Conservation (phyloP, 2,113 vertebrate genomes). For the Todiramphus chloris region DNA sequence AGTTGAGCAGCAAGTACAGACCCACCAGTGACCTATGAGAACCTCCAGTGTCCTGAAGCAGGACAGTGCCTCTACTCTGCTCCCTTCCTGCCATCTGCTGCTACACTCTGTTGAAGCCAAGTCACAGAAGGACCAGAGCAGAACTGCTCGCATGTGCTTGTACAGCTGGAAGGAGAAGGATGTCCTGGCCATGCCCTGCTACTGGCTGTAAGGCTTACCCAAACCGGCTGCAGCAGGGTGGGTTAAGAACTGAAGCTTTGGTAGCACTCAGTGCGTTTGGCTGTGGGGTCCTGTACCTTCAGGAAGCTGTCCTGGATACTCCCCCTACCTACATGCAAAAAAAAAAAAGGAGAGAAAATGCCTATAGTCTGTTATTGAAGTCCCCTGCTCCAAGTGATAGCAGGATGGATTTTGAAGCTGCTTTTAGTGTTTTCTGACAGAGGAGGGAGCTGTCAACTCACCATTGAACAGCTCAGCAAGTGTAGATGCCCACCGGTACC, state of each 20-base stretch:
- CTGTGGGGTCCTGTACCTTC: not conserved
- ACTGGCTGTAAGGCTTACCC: not conserved
- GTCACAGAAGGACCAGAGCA: not conserved
- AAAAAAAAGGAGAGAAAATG: not conserved
- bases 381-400: not conserved
- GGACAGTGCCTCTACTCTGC: not conserved
- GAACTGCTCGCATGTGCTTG: not conserved
- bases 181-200: not conserved
- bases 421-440: slow-evolving; percentile 11
- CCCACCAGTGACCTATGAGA: not conserved
- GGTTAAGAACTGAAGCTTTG: not conserved
- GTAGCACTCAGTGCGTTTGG: accelerated
- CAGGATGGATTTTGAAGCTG: not conserved
- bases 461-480: not conserved
- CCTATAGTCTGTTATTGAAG: accelerated
- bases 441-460: slow-evolving; percentile 50
- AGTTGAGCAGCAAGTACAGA: not conserved
- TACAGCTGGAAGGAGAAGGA: not conserved
- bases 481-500: not conserved
- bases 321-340: not conserved
- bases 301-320: not conserved
- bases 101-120: not conserved
- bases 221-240: not conserved
- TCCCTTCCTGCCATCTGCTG: not conserved
- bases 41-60: not conserved